Evolutionary conservation across 2,113 vertebrate species (phyloP).

Genomic region (Terrapene triunguis): DNA sequence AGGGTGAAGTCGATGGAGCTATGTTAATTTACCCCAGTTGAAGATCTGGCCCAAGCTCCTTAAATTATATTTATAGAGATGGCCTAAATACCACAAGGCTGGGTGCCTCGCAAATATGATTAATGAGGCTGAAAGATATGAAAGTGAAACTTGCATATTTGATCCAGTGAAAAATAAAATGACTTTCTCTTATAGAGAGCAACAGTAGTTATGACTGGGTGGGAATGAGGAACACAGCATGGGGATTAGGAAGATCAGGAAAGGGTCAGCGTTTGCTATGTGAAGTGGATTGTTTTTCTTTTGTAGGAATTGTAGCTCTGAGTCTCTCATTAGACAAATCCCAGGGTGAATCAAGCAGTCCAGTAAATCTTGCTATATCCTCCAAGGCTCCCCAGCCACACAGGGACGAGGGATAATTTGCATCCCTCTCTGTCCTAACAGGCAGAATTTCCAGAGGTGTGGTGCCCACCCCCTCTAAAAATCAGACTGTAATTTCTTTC

Average conservation of each 20-base stretch:
- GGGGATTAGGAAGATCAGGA: background rate
- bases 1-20: background rate
- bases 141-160: background rate
- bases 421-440: rapidly evolving
- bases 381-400: background rate
- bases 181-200: background rate
- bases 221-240: background rate
- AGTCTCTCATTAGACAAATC: background rate
- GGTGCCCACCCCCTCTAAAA: background rate
- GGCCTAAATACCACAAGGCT: background rate
- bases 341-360: rapidly evolving
- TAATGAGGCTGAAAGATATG: background rate
- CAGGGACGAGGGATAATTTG: background rate
- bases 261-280: rapidly evolving
- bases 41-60: background rate
- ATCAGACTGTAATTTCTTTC: rapidly evolving
- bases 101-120: background rate
- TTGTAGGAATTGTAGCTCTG: background rate
- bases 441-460: background rate
- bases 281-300: background rate
- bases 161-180: rapidly evolving
- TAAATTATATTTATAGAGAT: rapidly evolving
- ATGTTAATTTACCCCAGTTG: background rate
- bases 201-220: background rate
- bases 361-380: background rate